A percentile compares a stretch with the other conserved stretches of the same genome.
Conservation (phyloP, 2,113 vertebrate genomes). For the Nettapus auritus region DNA sequence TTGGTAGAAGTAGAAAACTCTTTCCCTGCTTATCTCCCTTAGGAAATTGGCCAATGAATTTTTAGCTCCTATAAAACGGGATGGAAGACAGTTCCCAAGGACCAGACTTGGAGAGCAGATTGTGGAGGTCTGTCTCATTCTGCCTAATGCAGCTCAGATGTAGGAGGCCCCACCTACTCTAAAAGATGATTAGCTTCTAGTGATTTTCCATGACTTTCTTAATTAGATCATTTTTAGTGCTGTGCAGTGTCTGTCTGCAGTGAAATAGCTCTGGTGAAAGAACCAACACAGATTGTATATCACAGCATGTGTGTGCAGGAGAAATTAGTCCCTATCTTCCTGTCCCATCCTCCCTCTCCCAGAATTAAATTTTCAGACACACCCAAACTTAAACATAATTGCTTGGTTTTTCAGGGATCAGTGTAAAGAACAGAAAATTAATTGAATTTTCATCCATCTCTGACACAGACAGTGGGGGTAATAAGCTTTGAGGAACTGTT, state of each 20-base stretch:
- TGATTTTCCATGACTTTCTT: slow-evolving; percentile 25
- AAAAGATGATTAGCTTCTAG: slow-evolving; percentile 19
- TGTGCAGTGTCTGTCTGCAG: not conserved
- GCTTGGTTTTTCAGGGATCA: not conserved
- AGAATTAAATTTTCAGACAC: not conserved
- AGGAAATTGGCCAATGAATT: not conserved
- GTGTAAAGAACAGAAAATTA: not conserved
- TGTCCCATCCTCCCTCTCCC: not conserved
- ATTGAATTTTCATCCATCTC: not conserved
- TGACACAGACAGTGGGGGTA: not conserved
- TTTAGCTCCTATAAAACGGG: not conserved
- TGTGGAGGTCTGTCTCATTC: slow-evolving; percentile 14
- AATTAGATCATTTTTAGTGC: not conserved
- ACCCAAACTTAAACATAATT: not conserved
- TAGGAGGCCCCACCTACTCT: slow-evolving; percentile 39
- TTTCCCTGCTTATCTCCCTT: not conserved
- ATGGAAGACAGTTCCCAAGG: slow-evolving; percentile 17
- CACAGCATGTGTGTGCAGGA: not conserved
- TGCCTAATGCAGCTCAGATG: slow-evolving; percentile 46
- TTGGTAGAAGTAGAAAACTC: not conserved
- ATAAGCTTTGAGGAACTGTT: not conserved
- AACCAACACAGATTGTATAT: not conserved
- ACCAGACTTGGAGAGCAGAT: slow-evolving; percentile 10
- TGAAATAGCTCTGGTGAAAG: not conserved
- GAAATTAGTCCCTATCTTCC: not conserved